Conservation (phyloP, 2,797 vertebrate genomes). For the Pangasius macronema region DNA sequence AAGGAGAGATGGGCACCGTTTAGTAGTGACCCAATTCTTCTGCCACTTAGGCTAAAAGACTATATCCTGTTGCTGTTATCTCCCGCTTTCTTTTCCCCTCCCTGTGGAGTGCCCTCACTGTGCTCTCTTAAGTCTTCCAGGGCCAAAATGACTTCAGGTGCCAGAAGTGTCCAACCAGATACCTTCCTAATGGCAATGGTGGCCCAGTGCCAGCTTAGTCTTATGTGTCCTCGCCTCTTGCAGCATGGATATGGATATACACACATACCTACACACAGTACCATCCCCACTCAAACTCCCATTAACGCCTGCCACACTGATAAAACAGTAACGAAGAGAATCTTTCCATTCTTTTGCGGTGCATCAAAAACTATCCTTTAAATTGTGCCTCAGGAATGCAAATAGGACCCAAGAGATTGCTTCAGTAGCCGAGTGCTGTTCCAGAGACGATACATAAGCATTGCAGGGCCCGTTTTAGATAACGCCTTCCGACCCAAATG, state of each 20-base stretch:
- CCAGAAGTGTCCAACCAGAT: slow-evolving; percentile 50
- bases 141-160: slow-evolving; percentile 39
- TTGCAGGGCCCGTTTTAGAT: slow-evolving; percentile 16
- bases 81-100: slow-evolving; percentile 9
- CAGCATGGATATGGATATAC: slow-evolving; percentile 17
- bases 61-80: slow-evolving; percentile 43
- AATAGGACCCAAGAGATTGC: slow-evolving; percentile 21
- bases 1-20: slow-evolving; percentile 37
- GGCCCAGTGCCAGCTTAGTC: slow-evolving; percentile 48
- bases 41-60: slow-evolving; percentile 35
- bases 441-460: slow-evolving; percentile 16
- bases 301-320: not conserved
- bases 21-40: slow-evolving; percentile 55
- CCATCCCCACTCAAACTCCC: not conserved
- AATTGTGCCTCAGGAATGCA: not conserved
- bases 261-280: slow-evolving; percentile 16
- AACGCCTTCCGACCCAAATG: slow-evolving; percentile 21
- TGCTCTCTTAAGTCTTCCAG: slow-evolving; percentile 35
- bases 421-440: not conserved
- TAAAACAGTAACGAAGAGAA: not conserved
- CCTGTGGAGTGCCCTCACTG: slow-evolving; percentile 23
- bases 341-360: not conserved
- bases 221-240: slow-evolving; percentile 14
- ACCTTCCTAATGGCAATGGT: slow-evolving; percentile 54
- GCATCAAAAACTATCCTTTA: slow-evolving; percentile 1